Base-by-base conservation (phyloP, 2,888 invertebrate genomes). In the Pocota personata region DNA sequence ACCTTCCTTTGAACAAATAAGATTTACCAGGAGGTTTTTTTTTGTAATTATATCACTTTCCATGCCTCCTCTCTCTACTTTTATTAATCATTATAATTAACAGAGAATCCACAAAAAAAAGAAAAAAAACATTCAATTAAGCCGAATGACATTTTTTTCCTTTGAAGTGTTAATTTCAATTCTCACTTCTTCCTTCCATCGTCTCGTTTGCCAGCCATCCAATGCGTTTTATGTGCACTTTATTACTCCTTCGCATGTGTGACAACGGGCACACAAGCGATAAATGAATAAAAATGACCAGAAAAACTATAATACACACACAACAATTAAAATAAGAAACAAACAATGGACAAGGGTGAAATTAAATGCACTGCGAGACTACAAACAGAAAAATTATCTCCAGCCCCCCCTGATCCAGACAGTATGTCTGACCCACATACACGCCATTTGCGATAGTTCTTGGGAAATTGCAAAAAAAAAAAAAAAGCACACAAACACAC, bases 341-440 rank as follows among this genome's bases (percentile, higher is more conserved):
- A 58, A 64, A 73, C 64, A 62, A 66, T 32, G 40, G 30, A 32
- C 77, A 71, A 71, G 75, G 71, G 75, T 76, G 52, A 71, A 76
- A 71, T 82, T 67, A 72, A 76, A 82, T 77, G 80, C 80, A 86
- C 60, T 50, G 12, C 14, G 37, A 24, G n/a, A 37, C 75, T 24
- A 35, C 6, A 50, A 32, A 50, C 24, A 30, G 3, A 30, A n/a
- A 66, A 66, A 46, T 10, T 14, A 55, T 8, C 55, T 55, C 40
- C 21, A 35, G 35, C 3, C 35, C 37, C 60, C 50, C 66, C 50
- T 52, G 24, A 24, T 60, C 76, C 71, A 86, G 86, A 86, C 86
- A 82, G 55, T 82, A 16, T 72, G 82, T 82, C 86, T 86, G 86
- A 86, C 86, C 86, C 72, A 86, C 67, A 86, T 86, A 50, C 66